Evolutionary conservation across 2,797 vertebrate genomes (phyloP), one percentile per base, ranked within the genome.

Genomic region (Schizopygopsis malacanthus): DNA sequence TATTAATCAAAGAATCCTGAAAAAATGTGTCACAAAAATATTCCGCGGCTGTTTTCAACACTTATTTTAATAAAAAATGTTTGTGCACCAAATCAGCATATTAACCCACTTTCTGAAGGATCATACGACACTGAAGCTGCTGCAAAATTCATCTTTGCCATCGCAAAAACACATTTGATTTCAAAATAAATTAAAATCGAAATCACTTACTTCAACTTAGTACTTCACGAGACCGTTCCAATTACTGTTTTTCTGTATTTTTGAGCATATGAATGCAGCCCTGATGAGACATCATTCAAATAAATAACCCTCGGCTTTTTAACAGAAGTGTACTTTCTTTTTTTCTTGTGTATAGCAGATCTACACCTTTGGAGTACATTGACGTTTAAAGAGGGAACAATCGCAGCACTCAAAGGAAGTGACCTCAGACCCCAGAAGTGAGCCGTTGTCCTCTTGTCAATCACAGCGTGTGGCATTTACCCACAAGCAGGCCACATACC

Each of bases 401-500:
- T 11, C 4, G 4, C 33, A 28, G 6, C 9, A 39, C n/a, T 69
- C 59, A 3, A 6, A 78, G 61, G 72, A 78, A 69, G 47, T 69
- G 33, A 77, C 73, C 82, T 83, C 41, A 82, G 41, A 39, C 54
- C 43, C 16, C 43, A 25, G 54, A 83, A 65, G 9, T 69, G 15
- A 41, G 22, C 18, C n/a, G 25, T 20, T 70, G 61, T 54, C 47
- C 0, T 67, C 47, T 43, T 59, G 50, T 79, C 63, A 56, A 79
- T 79, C 63, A 56, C 11, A 3, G 63, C 1, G n/a, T 52, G 59
- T 84, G 75, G 63, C 63, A 78, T 84, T 78, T 78, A 77, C n/a
- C 45, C 72, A 67, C 7, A 13, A 63, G 5, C 56, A 2, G 25
- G 18, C 50, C 12, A 69, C 75, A 50, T 18, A 59, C 75, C 50